Conservation (phyloP, 2,888 invertebrate species). For the Fissipunctia ypsillon region DNA sequence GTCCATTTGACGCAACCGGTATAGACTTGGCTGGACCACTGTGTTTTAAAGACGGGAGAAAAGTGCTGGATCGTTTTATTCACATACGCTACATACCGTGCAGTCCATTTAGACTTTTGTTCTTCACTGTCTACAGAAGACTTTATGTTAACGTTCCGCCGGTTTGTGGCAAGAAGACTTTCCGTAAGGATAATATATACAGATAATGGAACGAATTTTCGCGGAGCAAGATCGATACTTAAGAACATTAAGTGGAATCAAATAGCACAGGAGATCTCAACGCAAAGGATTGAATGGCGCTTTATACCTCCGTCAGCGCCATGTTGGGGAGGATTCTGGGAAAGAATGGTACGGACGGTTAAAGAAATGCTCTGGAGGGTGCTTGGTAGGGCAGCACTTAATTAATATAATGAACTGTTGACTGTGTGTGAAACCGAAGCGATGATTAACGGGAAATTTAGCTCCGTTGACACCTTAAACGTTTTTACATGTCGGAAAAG, state of each 20-base stretch:
- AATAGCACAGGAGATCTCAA: too few relatives aligned
- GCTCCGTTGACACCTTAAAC: background rate
- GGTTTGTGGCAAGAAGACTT: background rate
- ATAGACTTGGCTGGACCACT: too few relatives aligned
- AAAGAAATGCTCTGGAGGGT: background rate
- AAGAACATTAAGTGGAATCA: too few relatives aligned
- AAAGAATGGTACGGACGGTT: background rate
- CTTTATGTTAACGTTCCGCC: background rate
- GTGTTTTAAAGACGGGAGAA: too few relatives aligned
- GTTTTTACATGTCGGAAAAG: background rate
- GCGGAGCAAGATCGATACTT: too few relatives aligned
- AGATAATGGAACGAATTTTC: background rate
- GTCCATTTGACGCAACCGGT: too few relatives aligned
- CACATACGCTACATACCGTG: background rate
- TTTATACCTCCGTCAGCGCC: too few relatives aligned
- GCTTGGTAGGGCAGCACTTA: background rate
- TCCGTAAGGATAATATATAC: background rate
- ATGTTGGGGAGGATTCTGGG: background rate
- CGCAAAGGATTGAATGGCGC: too few relatives aligned
- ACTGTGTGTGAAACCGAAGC: background rate
- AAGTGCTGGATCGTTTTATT: too few relatives aligned
- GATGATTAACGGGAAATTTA: background rate
- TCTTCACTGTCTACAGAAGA: background rate
- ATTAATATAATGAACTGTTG: background rate
- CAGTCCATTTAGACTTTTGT: slow-evolving; percentile 1